phyloP scores from a whole-genome alignment of 2,797 vertebrate genomes.

The Micropoecilia bifurca region DNA sequence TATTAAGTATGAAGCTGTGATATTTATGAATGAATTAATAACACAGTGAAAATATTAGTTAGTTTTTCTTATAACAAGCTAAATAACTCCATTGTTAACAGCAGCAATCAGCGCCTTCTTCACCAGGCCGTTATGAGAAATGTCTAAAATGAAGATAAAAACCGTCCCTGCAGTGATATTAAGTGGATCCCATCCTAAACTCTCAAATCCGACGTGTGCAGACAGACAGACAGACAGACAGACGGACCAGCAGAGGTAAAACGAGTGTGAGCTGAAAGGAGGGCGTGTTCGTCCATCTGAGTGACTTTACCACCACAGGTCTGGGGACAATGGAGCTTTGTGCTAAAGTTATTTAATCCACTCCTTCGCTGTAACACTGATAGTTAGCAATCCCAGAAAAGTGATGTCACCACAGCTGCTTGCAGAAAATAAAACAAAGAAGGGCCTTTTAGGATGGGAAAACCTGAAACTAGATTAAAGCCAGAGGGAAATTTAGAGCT shows the following conservation, averaged over 20 bases:
- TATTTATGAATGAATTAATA: too few species aligned
- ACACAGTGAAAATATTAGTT: too few species aligned
- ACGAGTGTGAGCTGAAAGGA: constrained; percentile 36
- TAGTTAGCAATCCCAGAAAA: constrained; percentile 78
- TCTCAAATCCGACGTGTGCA: constrained; percentile 16
- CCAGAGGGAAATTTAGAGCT: constrained; percentile 48
- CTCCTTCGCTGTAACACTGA: constrained; percentile 61
- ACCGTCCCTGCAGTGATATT: background rate
- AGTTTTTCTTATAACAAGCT: too few species aligned
- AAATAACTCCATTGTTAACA: background rate
- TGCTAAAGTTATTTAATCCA: constrained; percentile 79
- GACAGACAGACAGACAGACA: background rate
- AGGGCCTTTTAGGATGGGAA: constrained; percentile 61
- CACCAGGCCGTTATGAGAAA: too few species aligned
- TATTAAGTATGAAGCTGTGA: background rate
- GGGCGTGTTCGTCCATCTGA: constrained; percentile 55
- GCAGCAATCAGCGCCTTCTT: background rate
- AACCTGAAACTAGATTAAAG: constrained; percentile 68
- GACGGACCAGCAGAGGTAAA: background rate
- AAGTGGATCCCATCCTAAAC: background rate
- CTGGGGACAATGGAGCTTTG: constrained; percentile 78
- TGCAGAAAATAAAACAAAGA: constrained; percentile 74
- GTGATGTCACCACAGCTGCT: constrained; percentile 82
- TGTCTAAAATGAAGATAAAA: background rate
- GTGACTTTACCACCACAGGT: constrained; percentile 72